Conservation (phyloP, 2,888 invertebrate species). For the Drosophila pegasa region DNA sequence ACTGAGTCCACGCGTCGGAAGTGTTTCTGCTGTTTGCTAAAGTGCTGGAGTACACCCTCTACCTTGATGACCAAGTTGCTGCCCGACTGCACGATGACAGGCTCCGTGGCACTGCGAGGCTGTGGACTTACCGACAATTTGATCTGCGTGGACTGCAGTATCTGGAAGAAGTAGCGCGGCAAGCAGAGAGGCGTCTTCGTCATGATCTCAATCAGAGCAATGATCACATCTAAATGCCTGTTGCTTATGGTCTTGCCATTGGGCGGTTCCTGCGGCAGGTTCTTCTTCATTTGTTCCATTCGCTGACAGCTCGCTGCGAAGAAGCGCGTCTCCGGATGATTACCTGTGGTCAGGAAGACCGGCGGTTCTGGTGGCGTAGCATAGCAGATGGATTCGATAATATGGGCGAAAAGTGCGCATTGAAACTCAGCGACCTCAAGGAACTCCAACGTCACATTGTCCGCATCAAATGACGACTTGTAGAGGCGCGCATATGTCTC, state of each 20-base stretch:
- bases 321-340: constrained; percentile 84
- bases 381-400: constrained; percentile 84
- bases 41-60: constrained; percentile 94
- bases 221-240: constrained; percentile 86
- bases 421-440: constrained; percentile 87
- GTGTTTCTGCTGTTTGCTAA: constrained; percentile 88
- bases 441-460: constrained; percentile 91
- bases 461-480: constrained; percentile 94
- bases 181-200: constrained; percentile 88
- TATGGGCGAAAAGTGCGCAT: constrained; percentile 83
- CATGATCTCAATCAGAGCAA: constrained; percentile 88
- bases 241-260: constrained; percentile 84
- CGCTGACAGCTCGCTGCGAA: constrained; percentile 82
- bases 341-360: constrained; percentile 81
- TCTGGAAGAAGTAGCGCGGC: constrained; percentile 93
- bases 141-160: constrained; percentile 92
- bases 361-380: constrained; percentile 84
- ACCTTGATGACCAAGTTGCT: constrained; percentile 96
- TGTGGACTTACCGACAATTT: constrained; percentile 93
- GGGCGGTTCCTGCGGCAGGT: constrained; percentile 81
- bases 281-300: constrained; percentile 81
- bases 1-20: constrained; percentile 90
- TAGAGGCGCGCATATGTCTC: constrained; percentile 91
- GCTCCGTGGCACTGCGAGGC: constrained; percentile 92
- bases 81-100: constrained; percentile 92